Evolutionary conservation across 2,888 invertebrate genomes (phyloP), one percentile per base, ranked within the genome.

Genomic region (Pristionchus fissidentatus): DNA sequence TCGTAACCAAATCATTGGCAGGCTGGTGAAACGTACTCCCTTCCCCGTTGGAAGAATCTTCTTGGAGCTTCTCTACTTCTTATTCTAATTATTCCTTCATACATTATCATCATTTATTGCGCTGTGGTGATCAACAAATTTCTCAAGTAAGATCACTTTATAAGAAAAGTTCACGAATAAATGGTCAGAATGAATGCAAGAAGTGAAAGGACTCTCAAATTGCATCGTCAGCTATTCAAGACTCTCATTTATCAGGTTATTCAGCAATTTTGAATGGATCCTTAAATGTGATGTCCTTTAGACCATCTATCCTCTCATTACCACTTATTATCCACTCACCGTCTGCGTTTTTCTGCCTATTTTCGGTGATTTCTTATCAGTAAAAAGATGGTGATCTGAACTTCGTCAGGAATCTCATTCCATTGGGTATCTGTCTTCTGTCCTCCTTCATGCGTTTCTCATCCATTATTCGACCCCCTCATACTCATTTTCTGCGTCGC

Each of bases 381-480:
- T 10, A 8, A 8, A 7, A 26, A 32, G 60, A 60, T 32, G n/a
- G 1, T n/a, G n/a, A n/a, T n/a, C n/a, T n/a, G n/a, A 32, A 35
- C 35, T 4, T 5, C 29, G 22, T 4, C 66, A 66, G 66, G 66
- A 1, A 29, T 38, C 15, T 38, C 22, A 22, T 66, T 22, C 38
- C 35, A 66, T 38, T 66, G 66, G 66, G 66, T 66, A 22, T 35
- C 66, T 22, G 26, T 70, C 10, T 43, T 43, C n/a, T 70, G 70
- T 43, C 70, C 41, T 41, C 70, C 70, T 1, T 3, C 43, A 13
- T 70, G 70, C 70, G 70, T 70, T 0, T 70, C 70, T 0, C 70
- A 70, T 43, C 70, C 70, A n/a, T 41, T 70, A 3, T 70, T 70
- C 70, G 70, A 70, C 43, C 41, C 70, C 2, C 43, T 70, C n/a